Evolutionary conservation across 2,113 vertebrate genomes (phyloP).

Genomic region (Camarhynchus parvulus): DNA sequence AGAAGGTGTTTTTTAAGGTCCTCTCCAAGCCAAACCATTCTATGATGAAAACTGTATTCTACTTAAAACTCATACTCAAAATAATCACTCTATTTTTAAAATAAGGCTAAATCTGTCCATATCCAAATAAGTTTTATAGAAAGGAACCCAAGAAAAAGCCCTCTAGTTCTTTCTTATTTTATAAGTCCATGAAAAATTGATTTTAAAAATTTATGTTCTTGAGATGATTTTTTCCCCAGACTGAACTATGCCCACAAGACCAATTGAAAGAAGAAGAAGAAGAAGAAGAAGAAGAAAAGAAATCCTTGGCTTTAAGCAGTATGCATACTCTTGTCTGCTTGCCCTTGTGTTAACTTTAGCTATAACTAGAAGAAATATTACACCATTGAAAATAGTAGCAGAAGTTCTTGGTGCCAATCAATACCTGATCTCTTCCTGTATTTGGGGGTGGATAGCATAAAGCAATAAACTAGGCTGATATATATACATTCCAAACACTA

Average conservation of each 20-base stretch:
- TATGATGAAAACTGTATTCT: neutral
- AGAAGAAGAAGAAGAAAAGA: neutral
- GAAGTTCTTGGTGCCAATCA: slow-evolving; percentile 34
- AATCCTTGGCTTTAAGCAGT: neutral
- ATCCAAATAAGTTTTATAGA: neutral
- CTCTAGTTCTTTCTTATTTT: neutral
- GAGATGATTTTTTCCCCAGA: neutral
- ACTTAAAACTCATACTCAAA: neutral
- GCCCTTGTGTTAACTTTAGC: slow-evolving; percentile 17
- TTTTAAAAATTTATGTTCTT: neutral
- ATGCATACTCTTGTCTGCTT: neutral
- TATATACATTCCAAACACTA: neutral
- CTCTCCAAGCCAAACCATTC: neutral
- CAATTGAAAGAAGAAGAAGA: neutral
- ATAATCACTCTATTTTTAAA: neutral
- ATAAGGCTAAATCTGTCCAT: neutral
- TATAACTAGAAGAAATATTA: slow-evolving; percentile 14
- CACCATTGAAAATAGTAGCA: slow-evolving; percentile 18
- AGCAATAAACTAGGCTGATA: slow-evolving; percentile 9
- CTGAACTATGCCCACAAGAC: neutral
- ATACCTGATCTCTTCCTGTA: neutral
- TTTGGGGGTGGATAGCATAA: neutral
- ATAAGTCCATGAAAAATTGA: neutral
- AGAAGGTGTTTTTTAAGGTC: neutral
- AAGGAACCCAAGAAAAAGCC: fast-evolving